Percentiles rank a stretch among this genome's conserved stretches.
These are phyloP conservation scores for Planiliza haematocheilus DNA, from an alignment of 2,113 vertebrate genomes.

Conservation along the genomic window DNA sequence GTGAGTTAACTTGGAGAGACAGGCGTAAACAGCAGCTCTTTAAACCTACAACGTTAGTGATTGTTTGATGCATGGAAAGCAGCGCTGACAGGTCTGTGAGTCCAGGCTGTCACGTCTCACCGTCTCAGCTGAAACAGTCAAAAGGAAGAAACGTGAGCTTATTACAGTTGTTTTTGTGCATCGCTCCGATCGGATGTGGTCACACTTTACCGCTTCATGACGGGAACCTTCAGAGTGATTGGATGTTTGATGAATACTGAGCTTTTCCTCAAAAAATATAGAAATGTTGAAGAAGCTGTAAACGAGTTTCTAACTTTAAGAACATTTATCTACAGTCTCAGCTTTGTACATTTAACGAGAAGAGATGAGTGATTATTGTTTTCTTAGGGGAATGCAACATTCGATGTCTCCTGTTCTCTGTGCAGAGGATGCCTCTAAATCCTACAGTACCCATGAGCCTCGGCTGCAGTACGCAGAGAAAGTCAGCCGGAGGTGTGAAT, in stretches of 20 bases:
- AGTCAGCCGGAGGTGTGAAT: neutral
- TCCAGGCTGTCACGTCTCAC: slow-evolving; percentile 47
- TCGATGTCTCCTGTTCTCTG: too few relatives aligned
- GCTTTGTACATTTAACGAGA: neutral
- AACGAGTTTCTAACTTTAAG: too few relatives aligned
- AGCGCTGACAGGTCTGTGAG: slow-evolving; percentile 55
- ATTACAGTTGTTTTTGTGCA: slow-evolving; percentile 32
- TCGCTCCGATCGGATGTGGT: slow-evolving; percentile 24
- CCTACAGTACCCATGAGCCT: too few relatives aligned
- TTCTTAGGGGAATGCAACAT: too few relatives aligned
- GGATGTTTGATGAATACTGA: slow-evolving; percentile 5
- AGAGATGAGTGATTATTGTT: too few relatives aligned
- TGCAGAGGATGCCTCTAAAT: too few relatives aligned
- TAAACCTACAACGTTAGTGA: slow-evolving; percentile 46
- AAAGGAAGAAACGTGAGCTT: slow-evolving; percentile 3
- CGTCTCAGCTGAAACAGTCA: slow-evolving; percentile 40
- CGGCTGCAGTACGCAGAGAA: too few relatives aligned
- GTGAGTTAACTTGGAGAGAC: slow-evolving; percentile 55
- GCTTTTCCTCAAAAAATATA: neutral
- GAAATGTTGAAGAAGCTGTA: neutral
- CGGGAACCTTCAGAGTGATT: neutral
- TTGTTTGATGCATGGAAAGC: slow-evolving; percentile 65
- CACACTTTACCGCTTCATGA: slow-evolving; percentile 30
- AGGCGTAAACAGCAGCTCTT: slow-evolving; percentile 64
- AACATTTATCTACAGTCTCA: too few relatives aligned